These are phyloP conservation scores for Eolophus roseicapilla DNA, from an alignment of 2,113 vertebrate genomes.

Conservation along the genomic window DNA sequence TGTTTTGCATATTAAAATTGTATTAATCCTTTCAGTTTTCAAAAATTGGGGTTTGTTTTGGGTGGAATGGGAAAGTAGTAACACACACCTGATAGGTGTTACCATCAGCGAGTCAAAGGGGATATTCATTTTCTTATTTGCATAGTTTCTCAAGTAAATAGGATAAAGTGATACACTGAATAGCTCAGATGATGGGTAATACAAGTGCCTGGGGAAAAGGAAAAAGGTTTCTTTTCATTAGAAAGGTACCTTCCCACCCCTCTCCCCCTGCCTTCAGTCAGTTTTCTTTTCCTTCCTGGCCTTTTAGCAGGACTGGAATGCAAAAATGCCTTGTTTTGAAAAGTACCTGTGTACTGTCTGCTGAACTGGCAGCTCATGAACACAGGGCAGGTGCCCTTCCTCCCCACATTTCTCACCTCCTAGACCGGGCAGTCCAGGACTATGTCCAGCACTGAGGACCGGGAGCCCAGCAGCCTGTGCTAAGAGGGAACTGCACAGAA, in stretches of 20 bases:
- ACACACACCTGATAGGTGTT: not conserved
- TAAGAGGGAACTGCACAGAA: accelerated
- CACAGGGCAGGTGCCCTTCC: accelerated
- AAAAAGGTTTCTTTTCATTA: not conserved
- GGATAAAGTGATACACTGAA: not conserved
- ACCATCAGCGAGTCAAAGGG: not conserved
- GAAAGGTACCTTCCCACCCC: not conserved
- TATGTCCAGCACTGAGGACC: not conserved
- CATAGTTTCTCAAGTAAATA: not conserved
- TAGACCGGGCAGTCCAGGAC: not conserved
- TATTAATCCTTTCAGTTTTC: not conserved
- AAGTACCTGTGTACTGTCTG: not conserved
- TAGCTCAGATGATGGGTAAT: not conserved
- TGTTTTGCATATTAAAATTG: not conserved
- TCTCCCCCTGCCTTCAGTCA: not conserved
- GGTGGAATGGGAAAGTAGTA: not conserved
- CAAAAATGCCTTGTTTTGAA: not conserved
- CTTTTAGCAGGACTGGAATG: not conserved
- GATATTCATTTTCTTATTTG: not conserved
- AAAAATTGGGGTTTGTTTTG: not conserved
- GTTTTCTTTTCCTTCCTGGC: not conserved
- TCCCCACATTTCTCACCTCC: not conserved
- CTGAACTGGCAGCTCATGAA: not conserved
- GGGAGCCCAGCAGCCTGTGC: not conserved
- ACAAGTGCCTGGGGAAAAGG: not conserved